Conservation (phyloP, 2,797 vertebrate species). For the Macroramphosus scolopax region DNA sequence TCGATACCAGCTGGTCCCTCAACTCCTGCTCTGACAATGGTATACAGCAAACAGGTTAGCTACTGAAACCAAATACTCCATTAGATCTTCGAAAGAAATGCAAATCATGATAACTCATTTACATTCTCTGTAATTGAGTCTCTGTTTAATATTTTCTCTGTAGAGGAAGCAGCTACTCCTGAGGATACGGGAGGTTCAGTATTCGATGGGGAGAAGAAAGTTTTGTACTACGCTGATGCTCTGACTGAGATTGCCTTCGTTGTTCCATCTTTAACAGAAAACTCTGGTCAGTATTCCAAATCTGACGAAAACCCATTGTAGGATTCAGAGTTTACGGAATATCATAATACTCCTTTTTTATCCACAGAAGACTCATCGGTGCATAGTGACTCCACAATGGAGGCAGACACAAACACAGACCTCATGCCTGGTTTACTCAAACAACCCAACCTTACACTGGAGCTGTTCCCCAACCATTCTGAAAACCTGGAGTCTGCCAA, state of each 20-base stretch:
- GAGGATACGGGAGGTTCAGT: conserved; percentile 88
- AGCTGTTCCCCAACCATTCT: conserved; percentile 91
- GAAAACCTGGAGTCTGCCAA: conserved; percentile 90
- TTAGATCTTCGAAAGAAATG: too few species aligned
- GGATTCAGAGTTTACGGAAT: not conserved
- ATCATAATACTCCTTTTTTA: too few species aligned
- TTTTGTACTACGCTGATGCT: conserved; percentile 93
- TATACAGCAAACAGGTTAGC: conserved; percentile 79
- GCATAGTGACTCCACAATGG: conserved; percentile 88
- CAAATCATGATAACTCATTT: too few species aligned
- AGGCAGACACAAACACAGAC: conserved; percentile 88
- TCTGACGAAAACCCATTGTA: not conserved
- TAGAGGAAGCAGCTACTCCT: conserved; percentile 82
- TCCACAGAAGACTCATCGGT: conserved; percentile 85
- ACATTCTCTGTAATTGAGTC: too few species aligned
- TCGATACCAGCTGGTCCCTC: conserved; percentile 95
- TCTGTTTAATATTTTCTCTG: not conserved
- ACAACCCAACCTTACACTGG: conserved; percentile 90
- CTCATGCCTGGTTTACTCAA: conserved; percentile 84
- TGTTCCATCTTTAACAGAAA: conserved; percentile 87
- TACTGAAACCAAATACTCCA: conserved; percentile 13
- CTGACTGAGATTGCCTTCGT: conserved; percentile 96
- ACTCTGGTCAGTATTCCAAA: conserved; percentile 84
- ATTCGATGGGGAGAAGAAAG: conserved; percentile 94
- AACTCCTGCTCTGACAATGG: conserved; percentile 83